Base-by-base conservation (phyloP, 2,797 vertebrate species). In the Australoheros facetus region DNA sequence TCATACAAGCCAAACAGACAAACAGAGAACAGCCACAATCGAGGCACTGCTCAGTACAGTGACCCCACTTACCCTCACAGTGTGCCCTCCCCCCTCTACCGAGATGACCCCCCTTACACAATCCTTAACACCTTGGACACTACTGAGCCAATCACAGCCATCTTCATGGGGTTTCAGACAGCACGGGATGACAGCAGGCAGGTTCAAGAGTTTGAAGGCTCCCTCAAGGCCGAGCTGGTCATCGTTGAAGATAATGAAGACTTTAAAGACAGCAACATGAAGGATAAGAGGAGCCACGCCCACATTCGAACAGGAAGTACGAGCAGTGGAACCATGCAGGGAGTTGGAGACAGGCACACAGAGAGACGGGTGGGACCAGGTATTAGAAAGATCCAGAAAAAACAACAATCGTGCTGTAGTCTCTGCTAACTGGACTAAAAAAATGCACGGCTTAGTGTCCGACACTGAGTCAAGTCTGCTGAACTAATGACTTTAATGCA, bases 161-260 rank as follows among this genome's bases (percentile, higher is more conserved):
- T 98, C 83, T 98, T 98, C 91, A 96, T 98, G 97, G 97, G 97
- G 4, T 97, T 97, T 72, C 96, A 97, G 86, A 92, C 87, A 0
- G 45, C 95, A 1, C 94, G 96, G 3, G 90, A 92, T 1, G 95
- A 93, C 45, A 91, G 94, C 0, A 62, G 91, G 0, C 92, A 81
- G 54, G 87, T 79, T 66, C 84, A 92, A 66, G 95, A 83, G 12
- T 97, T 96, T 0, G 96, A 97, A 3, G 97, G 96, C 5, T 81
- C 95, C 60, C 96, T 98, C 55, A 95, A 86, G 1, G 97, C 97
- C 0, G 97, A 98, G 90, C 84, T 98, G 37, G 96, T 98, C 23
- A 86, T 97, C 73, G 96, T 98, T 5, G 94, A 94, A 2, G 96
- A 90, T 7, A 11, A 51, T 1, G 91, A 94, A 64, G 93, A 85